Conservation (phyloP, 2,113 vertebrate species). For the Tiliqua scincoides region DNA sequence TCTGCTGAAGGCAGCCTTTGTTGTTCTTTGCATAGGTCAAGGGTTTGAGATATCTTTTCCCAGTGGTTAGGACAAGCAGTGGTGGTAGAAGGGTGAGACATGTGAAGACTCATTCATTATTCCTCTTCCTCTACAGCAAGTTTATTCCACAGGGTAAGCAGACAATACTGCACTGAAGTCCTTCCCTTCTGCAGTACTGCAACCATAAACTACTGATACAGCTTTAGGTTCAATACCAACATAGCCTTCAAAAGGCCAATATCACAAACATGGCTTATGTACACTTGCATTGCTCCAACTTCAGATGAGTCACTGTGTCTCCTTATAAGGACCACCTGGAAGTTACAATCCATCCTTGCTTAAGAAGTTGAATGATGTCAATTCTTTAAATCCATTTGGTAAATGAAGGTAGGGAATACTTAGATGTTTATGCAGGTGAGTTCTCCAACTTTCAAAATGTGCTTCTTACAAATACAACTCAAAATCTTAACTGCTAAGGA, state of each 20-base stretch:
- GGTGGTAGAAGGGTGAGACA: not conserved
- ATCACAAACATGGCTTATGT: not conserved
- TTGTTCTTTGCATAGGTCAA: not conserved
- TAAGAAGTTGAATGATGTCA: no score
- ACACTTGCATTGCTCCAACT: no score
- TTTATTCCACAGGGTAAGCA: no score
- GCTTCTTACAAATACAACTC: no score
- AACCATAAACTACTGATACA: not conserved
- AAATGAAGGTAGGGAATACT: no score
- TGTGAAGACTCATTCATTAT: not conserved
- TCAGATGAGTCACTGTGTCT: no score
- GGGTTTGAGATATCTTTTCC: not conserved
- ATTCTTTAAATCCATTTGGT: no score
- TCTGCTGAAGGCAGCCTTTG: not conserved
- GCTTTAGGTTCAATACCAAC: not conserved
- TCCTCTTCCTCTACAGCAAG: not conserved
- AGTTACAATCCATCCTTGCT: no score
- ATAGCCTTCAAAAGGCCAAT: not conserved
- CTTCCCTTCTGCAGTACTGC: not conserved
- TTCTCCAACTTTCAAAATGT: no score
- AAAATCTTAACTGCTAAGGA: no score
- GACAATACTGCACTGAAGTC: not conserved
- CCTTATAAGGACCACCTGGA: no score
- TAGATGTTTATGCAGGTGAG: no score
- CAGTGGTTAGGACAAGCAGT: not conserved